Evolutionary conservation across 2,113 vertebrate genomes (phyloP).

Genomic region (Mustelus asterias): DNA sequence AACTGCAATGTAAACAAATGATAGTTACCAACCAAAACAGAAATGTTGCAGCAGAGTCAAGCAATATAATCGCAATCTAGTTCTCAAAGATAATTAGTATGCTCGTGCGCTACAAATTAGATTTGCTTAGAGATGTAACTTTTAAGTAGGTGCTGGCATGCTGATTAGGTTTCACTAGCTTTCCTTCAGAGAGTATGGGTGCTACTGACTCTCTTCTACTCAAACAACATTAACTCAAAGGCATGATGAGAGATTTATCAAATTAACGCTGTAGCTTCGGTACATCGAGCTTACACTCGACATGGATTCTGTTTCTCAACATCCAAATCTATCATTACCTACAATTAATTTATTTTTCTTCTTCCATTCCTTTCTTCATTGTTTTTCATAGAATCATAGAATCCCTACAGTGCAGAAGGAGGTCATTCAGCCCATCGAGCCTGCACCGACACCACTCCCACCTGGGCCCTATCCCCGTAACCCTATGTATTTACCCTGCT

Average conservation of each 20-base stretch:
- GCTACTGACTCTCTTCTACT: not conserved
- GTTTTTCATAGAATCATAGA: not conserved
- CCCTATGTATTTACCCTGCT: too few species aligned
- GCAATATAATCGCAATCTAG: not conserved
- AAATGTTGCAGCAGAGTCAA: not conserved
- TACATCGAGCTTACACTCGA: not conserved
- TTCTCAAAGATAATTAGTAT: not conserved
- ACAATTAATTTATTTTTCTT: not conserved
- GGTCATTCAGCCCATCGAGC: too few species aligned
- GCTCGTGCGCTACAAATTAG: not conserved
- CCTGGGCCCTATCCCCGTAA: too few species aligned
- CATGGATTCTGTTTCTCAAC: not conserved
- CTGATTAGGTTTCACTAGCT: constrained; percentile 20
- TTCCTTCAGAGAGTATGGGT: not conserved
- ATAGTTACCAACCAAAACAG: not conserved
- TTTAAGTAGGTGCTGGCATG: not conserved
- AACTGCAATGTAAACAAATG: not conserved
- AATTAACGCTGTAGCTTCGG: not conserved
- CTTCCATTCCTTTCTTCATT: not conserved
- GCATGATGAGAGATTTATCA: not conserved
- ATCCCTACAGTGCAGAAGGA: too few species aligned
- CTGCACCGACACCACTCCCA: too few species aligned
- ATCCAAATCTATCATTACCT: not conserved
- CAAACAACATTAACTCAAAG: not conserved
- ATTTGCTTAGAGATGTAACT: not conserved